A percentile compares a stretch with the other conserved stretches of the same genome.
Conservation (phyloP, 2,797 vertebrate genomes). For the Discoglossus pictus region DNA sequence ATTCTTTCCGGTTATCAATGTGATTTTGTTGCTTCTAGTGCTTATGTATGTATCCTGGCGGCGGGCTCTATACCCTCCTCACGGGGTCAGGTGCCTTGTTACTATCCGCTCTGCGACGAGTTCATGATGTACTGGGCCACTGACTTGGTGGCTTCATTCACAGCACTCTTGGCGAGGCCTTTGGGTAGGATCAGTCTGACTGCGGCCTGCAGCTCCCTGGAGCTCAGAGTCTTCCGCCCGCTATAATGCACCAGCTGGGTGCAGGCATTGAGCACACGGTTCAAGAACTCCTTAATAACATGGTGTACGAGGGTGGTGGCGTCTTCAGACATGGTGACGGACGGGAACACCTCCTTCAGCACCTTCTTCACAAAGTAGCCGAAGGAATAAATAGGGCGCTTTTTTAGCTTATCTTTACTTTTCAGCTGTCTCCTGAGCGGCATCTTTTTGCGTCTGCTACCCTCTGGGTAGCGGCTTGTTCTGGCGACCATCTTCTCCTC, state of each 20-base stretch:
- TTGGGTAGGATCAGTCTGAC: conserved; percentile 67
- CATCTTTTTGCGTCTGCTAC: no score
- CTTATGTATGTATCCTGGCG: no score
- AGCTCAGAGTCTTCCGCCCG: conserved; percentile 69
- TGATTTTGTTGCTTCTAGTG: no score
- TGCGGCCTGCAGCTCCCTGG: conserved; percentile 70
- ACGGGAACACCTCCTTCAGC: conserved; percentile 68
- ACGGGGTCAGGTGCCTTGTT: no score
- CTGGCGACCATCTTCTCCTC: no score
- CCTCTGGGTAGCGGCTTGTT: conserved; percentile 65
- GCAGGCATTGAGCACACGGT: conserved; percentile 69
- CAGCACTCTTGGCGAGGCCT: conserved; percentile 67
- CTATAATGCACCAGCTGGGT: conserved; percentile 70
- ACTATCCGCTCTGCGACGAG: no score
- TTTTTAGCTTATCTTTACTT: no score
- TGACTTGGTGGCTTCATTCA: no score
- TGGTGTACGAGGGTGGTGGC: conserved; percentile 73
- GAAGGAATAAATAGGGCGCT: conserved; percentile 60
- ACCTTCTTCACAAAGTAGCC: conserved; percentile 70
- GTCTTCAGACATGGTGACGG: conserved; percentile 70
- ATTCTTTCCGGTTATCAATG: no score
- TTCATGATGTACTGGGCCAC: no score
- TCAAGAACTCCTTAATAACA: conserved; percentile 72
- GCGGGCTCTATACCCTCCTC: no score
- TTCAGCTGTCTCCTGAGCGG: no score